Percentiles rank a stretch among this genome's conserved stretches.
Evolutionary conservation across 2,888 invertebrate species (phyloP).

Genomic region (Eutolmus rufibarbis): DNA sequence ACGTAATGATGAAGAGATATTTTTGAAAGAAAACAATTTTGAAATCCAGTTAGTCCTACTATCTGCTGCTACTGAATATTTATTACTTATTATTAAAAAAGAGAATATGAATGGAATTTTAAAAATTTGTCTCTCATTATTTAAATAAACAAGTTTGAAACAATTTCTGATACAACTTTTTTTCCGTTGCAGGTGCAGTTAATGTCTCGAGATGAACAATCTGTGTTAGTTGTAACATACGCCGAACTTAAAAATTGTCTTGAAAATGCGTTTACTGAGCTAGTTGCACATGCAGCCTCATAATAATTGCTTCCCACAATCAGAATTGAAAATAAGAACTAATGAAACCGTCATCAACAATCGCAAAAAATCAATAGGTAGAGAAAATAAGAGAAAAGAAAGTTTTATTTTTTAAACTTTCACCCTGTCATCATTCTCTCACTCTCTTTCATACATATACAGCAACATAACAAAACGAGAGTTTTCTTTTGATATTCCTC

Average conservation of each 20-base stretch:
- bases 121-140: too few species aligned
- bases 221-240: conserved; percentile 93
- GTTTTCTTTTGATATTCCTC: conserved; percentile 29
- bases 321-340: background rate
- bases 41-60: too few species aligned
- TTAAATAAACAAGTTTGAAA: background rate
- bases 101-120: too few species aligned
- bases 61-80: too few species aligned
- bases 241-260: conserved; percentile 94
- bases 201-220: conserved; percentile 96
- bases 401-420: conserved; percentile 1
- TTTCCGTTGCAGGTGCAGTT: conserved; percentile 78
- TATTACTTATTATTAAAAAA: too few species aligned
- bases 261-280: conserved; percentile 89
- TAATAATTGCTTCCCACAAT: conserved; percentile 53
- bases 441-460: conserved; percentile 5
- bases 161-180: conserved; percentile 1
- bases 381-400: conserved; percentile 27
- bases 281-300: conserved; percentile 63
- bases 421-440: background rate
- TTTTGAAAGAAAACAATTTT: too few species aligned
- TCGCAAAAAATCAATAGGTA: conserved; percentile 10
- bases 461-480: background rate
- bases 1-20: too few species aligned
- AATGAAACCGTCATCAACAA: background rate